These are phyloP conservation scores for Microctenopoma stevenorrisi DNA, from an alignment of 2,797 vertebrate species.

Conservation along the genomic window DNA sequence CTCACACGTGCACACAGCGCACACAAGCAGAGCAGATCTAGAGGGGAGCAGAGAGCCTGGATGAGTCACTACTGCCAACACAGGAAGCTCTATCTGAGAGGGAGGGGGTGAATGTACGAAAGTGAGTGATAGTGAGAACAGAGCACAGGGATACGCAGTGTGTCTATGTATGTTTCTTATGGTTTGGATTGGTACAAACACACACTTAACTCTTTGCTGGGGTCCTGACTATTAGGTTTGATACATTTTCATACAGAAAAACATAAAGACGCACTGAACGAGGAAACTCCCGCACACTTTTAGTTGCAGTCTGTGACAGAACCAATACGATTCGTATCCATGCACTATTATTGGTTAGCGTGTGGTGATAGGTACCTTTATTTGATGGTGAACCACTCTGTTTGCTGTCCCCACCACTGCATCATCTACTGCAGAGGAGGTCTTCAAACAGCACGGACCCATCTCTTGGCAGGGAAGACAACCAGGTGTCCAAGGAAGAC, in stretches of 20 bases:
- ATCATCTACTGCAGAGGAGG: slow-evolving; percentile 56
- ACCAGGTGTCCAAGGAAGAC: slow-evolving; percentile 56
- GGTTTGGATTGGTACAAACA: slow-evolving; percentile 6
- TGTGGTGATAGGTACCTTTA: slow-evolving; percentile 67
- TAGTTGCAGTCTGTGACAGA: not conserved
- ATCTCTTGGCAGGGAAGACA: slow-evolving; percentile 53
- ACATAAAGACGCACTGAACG: not conserved
- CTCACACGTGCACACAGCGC: slow-evolving; percentile 16
- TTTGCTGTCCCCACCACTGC: slow-evolving; percentile 60
- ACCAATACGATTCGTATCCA: not conserved
- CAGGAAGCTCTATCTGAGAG: slow-evolving; percentile 74
- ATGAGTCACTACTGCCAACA: slow-evolving; percentile 85
- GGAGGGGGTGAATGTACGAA: slow-evolving; percentile 52
- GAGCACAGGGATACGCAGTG: slow-evolving; percentile 19
- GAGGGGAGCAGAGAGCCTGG: slow-evolving; percentile 75
- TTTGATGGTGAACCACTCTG: slow-evolving; percentile 67
- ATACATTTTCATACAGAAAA: slow-evolving; percentile 10
- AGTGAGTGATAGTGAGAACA: slow-evolving; percentile 57
- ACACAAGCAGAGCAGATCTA: slow-evolving; percentile 50
- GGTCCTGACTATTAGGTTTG: slow-evolving; percentile 10
- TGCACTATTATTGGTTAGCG: not conserved
- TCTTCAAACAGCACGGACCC: slow-evolving; percentile 64
- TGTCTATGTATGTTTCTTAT: slow-evolving; percentile 18
- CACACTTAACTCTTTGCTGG: slow-evolving; percentile 14
- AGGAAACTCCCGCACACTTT: not conserved